Base-by-base conservation (phyloP, 2,888 invertebrate species). In the Cyclophora albipunctata region DNA sequence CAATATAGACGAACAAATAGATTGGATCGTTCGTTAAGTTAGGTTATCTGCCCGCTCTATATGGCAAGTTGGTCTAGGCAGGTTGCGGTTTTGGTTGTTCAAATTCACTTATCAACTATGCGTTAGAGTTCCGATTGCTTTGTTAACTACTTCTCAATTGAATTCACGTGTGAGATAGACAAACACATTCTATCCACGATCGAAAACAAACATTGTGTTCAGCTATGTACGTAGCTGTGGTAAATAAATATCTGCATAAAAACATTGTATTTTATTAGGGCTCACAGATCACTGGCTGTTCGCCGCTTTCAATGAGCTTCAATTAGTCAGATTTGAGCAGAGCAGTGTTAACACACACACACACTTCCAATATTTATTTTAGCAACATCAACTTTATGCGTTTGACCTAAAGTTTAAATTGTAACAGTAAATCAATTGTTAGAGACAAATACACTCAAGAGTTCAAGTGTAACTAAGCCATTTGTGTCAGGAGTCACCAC, bases 271-370 rank as follows among this genome's bases (percentile, higher is more conserved):
- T 40, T 37, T 37, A 42, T 42, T 7, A 5, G 42, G 5, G n/a
- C 42, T n/a, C 34, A 5, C 43, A 34, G 58, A 60, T 63, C 60
- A 63, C 49, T 65, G 65, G 50, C 54, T 66, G 54, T 67, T 70
- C 66, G 67, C 66, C 61, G 66, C 60, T 58, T 59, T 59, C 54
- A 70, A 66, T 71, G 64, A 60, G 57, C 62, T 62, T 64, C 69
- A 72, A 71, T 72, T 73, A 70, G 62, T 53, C 58, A 67, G 64
- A 69, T 69, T 67, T 66, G 59, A 60, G 57, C 51, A 34, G 59
- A 60, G 57, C 51, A 34, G 43, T 56, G 56, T 53, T 52, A 55
- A 60, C 52, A 57, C 52, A 52, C 55, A 52, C 55, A 51, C 54
- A 55, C 52, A 59, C 46, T 48, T 54, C 40, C 7, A 37, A n/a